phyloP scores from a whole-genome alignment of 1,140 invertebrate species.

The Drosophila sp. region DNA sequence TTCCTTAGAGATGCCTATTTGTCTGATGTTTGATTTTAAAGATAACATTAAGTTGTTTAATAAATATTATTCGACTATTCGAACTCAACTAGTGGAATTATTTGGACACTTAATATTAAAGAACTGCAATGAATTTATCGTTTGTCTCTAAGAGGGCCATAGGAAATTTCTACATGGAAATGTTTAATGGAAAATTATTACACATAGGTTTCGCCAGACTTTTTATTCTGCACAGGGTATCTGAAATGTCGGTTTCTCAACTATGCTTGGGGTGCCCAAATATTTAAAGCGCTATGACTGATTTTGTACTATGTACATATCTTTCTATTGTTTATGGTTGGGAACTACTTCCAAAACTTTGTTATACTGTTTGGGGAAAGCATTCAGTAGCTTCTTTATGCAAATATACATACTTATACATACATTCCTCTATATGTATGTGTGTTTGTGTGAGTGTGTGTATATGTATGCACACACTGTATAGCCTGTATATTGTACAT shows the following conservation, averaged over 20 bases:
- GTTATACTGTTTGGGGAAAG: not conserved
- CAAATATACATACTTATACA: not conserved
- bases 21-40: too few species aligned
- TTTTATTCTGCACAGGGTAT: not conserved
- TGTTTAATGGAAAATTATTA: too few species aligned
- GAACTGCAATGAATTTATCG: too few species aligned
- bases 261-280: not conserved
- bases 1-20: not conserved
- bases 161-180: too few species aligned
- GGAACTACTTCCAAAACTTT: slow-evolving; percentile 5
- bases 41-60: too few species aligned
- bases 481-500: not conserved
- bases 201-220: too few species aligned
- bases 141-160: too few species aligned
- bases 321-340: slow-evolving; percentile 1
- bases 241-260: not conserved
- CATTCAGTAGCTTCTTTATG: not conserved
- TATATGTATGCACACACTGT: not conserved
- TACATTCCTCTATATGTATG: not conserved
- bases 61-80: too few species aligned
- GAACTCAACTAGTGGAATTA: too few species aligned
- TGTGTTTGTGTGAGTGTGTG: not conserved
- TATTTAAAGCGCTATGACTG: not conserved
- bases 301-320: not conserved
- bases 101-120: too few species aligned